phyloP scores from a whole-genome alignment of 2,888 invertebrate genomes.

The Habroteleia sp. region DNA sequence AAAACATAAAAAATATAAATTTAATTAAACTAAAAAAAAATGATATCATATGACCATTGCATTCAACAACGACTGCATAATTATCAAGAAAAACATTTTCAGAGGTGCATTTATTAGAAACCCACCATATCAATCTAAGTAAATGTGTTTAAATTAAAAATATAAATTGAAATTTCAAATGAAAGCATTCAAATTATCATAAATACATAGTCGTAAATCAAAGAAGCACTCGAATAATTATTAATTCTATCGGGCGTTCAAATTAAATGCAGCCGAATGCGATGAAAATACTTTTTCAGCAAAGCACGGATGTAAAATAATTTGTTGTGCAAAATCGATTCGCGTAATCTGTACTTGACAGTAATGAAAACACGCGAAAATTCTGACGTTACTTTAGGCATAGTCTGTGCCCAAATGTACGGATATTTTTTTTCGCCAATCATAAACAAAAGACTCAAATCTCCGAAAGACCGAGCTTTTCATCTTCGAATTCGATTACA shows the following conservation, averaged over 20 bases:
- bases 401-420: neutral
- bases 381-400: neutral
- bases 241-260: constrained; percentile 8
- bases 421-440: neutral
- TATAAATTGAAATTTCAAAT: too few relatives aligned
- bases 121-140: too few relatives aligned
- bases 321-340: constrained; percentile 33
- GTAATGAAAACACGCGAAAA: constrained; percentile 5
- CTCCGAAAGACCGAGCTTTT: neutral
- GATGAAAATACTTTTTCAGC: constrained; percentile 3
- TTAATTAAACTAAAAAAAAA: too few relatives aligned
- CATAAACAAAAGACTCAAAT: neutral
- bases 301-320: constrained; percentile 27
- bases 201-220: too few relatives aligned
- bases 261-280: constrained; percentile 12
- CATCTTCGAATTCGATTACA: constrained; percentile 5
- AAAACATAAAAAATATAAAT: too few relatives aligned
- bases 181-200: too few relatives aligned
- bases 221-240: neutral
- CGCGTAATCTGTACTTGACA: constrained; percentile 21
- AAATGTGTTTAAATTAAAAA: too few relatives aligned
- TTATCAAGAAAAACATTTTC: too few relatives aligned
- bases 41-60: too few relatives aligned
- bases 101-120: too few relatives aligned
- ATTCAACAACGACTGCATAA: too few relatives aligned